Percentiles rank a stretch among this genome's conserved stretches.
Evolutionary conservation across 2,888 invertebrate species (phyloP).

Genomic region (Xylophagus ater): DNA sequence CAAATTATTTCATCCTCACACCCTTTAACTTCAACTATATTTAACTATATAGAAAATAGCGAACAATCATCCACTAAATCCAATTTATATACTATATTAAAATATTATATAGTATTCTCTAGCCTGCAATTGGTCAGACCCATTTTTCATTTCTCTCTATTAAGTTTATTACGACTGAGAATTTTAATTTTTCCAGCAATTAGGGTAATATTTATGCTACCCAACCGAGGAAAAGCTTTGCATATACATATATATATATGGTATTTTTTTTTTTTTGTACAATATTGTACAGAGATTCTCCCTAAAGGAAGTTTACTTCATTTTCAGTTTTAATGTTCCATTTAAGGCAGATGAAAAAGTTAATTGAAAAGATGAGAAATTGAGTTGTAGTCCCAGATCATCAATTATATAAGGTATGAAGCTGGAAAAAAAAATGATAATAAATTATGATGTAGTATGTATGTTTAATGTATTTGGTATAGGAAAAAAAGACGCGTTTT

Average conservation of each 20-base stretch:
- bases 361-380: slow-evolving; percentile 13
- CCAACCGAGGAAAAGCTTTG: too few relatives aligned
- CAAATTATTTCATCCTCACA: slow-evolving; percentile 21
- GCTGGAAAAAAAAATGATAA: too few relatives aligned
- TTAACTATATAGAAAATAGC: too few relatives aligned
- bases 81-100: too few relatives aligned
- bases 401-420: not conserved
- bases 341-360: slow-evolving; percentile 9
- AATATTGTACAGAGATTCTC: too few relatives aligned
- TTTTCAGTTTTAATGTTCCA: not conserved
- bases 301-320: not conserved
- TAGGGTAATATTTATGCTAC: slow-evolving; percentile 1
- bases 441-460: too few relatives aligned
- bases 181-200: slow-evolving; percentile 10
- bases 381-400: not conserved
- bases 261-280: too few relatives aligned
- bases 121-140: slow-evolving; percentile 9
- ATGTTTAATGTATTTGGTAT: too few relatives aligned
- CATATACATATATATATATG: too few relatives aligned
- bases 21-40: too few relatives aligned
- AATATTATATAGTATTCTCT: slow-evolving; percentile 10
- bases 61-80: too few relatives aligned
- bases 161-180: slow-evolving; percentile 12
- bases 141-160: slow-evolving; percentile 11
- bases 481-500: too few relatives aligned